Conservation (phyloP, 2,797 vertebrate species). For the Arctocebus calabarensis region DNA sequence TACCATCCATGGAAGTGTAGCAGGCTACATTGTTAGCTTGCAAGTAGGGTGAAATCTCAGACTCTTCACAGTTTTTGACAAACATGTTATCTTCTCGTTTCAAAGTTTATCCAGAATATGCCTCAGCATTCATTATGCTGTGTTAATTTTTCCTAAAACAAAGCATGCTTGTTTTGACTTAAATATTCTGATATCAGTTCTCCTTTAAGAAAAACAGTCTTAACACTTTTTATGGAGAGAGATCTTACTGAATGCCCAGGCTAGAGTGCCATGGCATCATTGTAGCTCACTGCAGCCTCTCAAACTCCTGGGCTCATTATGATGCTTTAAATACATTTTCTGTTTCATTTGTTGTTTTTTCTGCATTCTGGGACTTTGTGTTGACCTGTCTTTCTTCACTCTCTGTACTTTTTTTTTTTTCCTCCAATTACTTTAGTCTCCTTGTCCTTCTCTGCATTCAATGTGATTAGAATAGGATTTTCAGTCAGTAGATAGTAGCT, state of each 20-base stretch:
- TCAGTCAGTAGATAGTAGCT: neutral
- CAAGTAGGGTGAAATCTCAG: neutral
- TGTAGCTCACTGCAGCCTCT: neutral
- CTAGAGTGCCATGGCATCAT: neutral
- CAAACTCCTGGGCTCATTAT: neutral
- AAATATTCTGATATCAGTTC: neutral
- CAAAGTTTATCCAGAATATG: neutral
- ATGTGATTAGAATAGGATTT: neutral
- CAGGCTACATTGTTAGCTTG: neutral
- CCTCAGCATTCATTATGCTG: neutral
- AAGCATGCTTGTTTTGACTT: neutral
- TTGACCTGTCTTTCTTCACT: neutral
- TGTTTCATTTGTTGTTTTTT: neutral
- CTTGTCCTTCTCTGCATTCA: neutral
- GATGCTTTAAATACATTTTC: neutral
- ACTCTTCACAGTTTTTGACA: neutral
- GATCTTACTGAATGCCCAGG: neutral
- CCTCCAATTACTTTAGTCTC: neutral
- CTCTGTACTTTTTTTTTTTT: neutral
- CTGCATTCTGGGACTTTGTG: neutral
- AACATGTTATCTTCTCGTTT: neutral
- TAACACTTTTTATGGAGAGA: neutral
- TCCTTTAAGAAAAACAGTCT: neutral
- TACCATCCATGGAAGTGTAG: neutral
- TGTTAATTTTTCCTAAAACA: neutral